These are phyloP conservation scores for Lochmaea crataegi DNA, from an alignment of 2,888 invertebrate species.

Conservation along the genomic window DNA sequence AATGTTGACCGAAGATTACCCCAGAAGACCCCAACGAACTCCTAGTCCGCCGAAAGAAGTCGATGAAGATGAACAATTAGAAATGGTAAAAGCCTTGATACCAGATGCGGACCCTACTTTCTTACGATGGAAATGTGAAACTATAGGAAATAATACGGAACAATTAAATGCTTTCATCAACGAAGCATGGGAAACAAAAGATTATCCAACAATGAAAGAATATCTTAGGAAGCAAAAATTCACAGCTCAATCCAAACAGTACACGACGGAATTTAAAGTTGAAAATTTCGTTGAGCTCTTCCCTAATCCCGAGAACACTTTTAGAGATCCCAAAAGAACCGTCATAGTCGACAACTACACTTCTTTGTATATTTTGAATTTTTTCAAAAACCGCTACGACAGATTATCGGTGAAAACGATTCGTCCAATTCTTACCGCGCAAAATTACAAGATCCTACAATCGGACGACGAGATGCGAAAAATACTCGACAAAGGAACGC, in stretches of 20 bases:
- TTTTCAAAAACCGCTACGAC: constrained; percentile 47
- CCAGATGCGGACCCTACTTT: constrained; percentile 58
- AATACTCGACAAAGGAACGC: constrained; percentile 1
- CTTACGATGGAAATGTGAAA: constrained; percentile 49
- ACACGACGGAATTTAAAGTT: constrained; percentile 63
- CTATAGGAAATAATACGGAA: constrained; percentile 46
- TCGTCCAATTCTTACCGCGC: constrained; percentile 10
- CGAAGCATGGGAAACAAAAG: constrained; percentile 47
- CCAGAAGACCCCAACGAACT: constrained; percentile 47
- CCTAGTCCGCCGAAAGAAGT: constrained; percentile 40
- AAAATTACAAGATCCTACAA: constrained; percentile 21
- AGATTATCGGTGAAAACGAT: constrained; percentile 41
- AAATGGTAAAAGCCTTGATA: constrained; percentile 53
- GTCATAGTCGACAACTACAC: constrained; percentile 25
- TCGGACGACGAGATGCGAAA: constrained; percentile 1
- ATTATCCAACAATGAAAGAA: constrained; percentile 57
- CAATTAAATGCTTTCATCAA: constrained; percentile 51
- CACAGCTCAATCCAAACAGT: constrained; percentile 62
- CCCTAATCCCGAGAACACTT: constrained; percentile 62
- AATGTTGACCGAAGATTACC: constrained; percentile 51
- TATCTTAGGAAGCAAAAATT: constrained; percentile 56
- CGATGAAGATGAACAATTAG: constrained; percentile 53
- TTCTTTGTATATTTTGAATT: constrained; percentile 40
- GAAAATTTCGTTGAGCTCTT: constrained; percentile 64
- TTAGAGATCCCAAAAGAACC: constrained; percentile 47